Base-by-base conservation (phyloP, 2,113 vertebrate species). In the Lepus americanus region DNA sequence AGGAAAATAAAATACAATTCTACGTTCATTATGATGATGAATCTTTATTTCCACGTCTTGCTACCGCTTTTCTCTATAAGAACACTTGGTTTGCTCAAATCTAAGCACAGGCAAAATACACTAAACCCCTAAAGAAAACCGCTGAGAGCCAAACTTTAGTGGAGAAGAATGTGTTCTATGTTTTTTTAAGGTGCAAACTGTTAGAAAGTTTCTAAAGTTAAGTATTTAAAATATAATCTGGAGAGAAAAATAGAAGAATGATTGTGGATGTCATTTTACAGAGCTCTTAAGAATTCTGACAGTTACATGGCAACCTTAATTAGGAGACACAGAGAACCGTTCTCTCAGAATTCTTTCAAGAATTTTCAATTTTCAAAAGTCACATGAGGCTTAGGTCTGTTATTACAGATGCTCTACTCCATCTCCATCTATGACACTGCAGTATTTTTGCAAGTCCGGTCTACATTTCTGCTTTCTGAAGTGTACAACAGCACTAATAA, bases 301-400 rank as follows among this genome's bases (percentile, higher is more conserved):
- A 25, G n/a, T 59, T 81, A 94, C 86, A 73, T 44, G 73, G 77
- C 70, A 91, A 73, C 29, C 87, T 87, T 78, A 90, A 92, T 59
- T 3, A 14, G 31, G 9, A 90, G n/a, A 19, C 77, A 93, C 9
- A 92, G 8, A 81, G 29, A 87, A 76, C 6, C 94, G 89, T 77
- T 74, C 39, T 86, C 53, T 63, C 73, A 79, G 19, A 92, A 89
- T 79, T 49, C 61, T 94, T 79, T 63, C 51, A 92, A 90, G 31
- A 44, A 39, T 89, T 87, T 92, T 77, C 76, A 73, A n/a, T 27
- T 79, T 96, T 94, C 78, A 93, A 96, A 95, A 80, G 93, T 63
- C 61, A 85, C 16, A 63, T 51, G n/a, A 87, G 89, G 9, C 63
- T 31, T 49, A 27, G 9, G 83, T 95, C 66, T 84, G 51, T 79